phyloP scores from a whole-genome alignment of 2,888 invertebrate species.

The Epinotia demarniana region DNA sequence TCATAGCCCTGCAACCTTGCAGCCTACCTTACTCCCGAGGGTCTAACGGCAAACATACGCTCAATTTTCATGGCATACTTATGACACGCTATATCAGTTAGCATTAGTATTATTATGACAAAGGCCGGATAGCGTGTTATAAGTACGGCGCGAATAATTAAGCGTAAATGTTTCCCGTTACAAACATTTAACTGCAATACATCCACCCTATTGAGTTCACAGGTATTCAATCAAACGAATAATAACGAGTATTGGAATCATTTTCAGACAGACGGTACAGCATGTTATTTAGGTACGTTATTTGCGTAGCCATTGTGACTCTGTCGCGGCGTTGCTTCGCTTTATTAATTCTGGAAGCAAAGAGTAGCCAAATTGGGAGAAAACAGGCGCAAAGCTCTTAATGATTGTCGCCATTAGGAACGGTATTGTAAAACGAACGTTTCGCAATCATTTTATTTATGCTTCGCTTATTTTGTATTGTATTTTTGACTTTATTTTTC shows the following conservation, averaged over 20 bases:
- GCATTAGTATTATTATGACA: too few relatives aligned
- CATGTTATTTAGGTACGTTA: constrained; percentile 50
- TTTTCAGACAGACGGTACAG: constrained; percentile 53
- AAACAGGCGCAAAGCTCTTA: constrained; percentile 49
- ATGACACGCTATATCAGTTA: not conserved
- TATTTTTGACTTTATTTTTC: not conserved
- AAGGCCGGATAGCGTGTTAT: too few relatives aligned
- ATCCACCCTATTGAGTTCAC: not conserved
- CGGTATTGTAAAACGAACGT: constrained; percentile 23
- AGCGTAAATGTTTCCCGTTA: too few relatives aligned
- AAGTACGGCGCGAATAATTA: too few relatives aligned
- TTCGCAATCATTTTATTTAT: constrained; percentile 16
- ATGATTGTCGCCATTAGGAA: constrained; percentile 45
- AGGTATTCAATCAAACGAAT: not conserved
- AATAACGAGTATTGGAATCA: constrained; percentile 4
- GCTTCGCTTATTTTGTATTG: not conserved
- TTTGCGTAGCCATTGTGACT: constrained; percentile 61
- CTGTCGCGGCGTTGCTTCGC: constrained; percentile 53
- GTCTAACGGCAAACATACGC: not conserved
- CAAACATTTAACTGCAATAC: not conserved
- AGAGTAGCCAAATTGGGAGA: constrained; percentile 49
- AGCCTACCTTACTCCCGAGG: too few relatives aligned
- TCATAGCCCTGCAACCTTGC: too few relatives aligned
- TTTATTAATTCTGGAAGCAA: constrained; percentile 60
- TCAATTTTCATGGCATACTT: not conserved